phyloP scores from a whole-genome alignment of 2,113 vertebrate species.

The Mormyrus iriodes region DNA sequence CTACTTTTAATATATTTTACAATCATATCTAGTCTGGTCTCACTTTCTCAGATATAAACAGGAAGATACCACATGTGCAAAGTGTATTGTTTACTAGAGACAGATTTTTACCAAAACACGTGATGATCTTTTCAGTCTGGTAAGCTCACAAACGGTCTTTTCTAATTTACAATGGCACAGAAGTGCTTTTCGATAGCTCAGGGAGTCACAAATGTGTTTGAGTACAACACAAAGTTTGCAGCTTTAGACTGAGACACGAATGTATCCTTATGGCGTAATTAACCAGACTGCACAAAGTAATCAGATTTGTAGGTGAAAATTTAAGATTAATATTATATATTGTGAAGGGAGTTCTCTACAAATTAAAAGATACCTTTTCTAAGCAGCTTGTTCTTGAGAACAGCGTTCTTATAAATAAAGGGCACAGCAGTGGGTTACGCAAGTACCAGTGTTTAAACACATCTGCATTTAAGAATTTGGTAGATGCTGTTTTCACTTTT shows the following conservation, averaged over 20 bases:
- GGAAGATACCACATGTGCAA: neutral
- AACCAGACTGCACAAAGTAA: neutral
- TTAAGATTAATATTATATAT: neutral
- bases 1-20: neutral
- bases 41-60: neutral
- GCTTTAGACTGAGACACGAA: neutral
- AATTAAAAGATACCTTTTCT: neutral
- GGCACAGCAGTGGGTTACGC: neutral
- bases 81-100: neutral
- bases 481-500: neutral
- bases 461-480: neutral
- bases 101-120: slow-evolving; percentile 4
- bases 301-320: neutral
- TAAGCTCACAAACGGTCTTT: neutral
- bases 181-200: neutral
- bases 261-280: neutral
- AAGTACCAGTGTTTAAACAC: neutral
- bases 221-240: neutral
- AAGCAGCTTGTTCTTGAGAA: neutral
- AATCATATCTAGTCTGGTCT: neutral
- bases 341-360: neutral
- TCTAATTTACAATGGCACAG: neutral
- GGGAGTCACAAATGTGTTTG: neutral
- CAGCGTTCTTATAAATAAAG: neutral
- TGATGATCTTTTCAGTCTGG: slow-evolving; percentile 14